Base-by-base conservation (phyloP, 2,113 vertebrate species). In the Coregonus clupeaformis region DNA sequence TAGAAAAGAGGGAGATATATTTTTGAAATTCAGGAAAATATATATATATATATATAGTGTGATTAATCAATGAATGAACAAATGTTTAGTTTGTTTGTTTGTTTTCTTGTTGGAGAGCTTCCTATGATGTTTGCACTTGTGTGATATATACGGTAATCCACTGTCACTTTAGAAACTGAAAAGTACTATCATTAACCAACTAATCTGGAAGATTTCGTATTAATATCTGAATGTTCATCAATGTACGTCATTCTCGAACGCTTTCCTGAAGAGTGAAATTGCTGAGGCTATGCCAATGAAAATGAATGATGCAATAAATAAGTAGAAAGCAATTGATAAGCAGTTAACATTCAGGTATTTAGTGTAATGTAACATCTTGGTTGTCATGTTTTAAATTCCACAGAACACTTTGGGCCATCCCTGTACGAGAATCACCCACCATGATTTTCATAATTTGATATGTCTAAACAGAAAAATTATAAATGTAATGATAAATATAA, bases 1-100 rank as follows among this genome's bases (percentile, higher is more conserved):
- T 67, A n/a, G 65, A 32, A 32, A 67, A 67, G 18, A 67, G 63
- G 62, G 30, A 67, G 5, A 67, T 67, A 3, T 67, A 67, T 67
- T 67, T 67, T 67, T 67, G 18, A 32, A 67, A 32, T 36, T 67
- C 5, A 18, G 57, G n/a, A 22, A 9, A 60, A 18, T 4, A 4
- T 7, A n/a, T n/a, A n/a, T n/a, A n/a, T n/a, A 22, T n/a, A 59
- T 36, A 36, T 36, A 36, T 36, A 36, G 36, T 9, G 22, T 59
- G 14, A 59, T 59, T 59, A 20, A n/a, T 64, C 22, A 29, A 65
- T 9, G 20, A 36, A 20, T n/a, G n/a, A n/a, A n/a, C n/a, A n/a
- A n/a, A n/a, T n/a, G n/a, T n/a, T n/a, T 29, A 36, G 5, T 32
- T 20, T 11, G 30, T 67, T 36, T 36, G 25, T 64, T 65, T 5